A percentile compares a stretch with the other conserved stretches of the same genome.
phyloP scores from a whole-genome alignment of 1,140 invertebrate genomes.

The Zaprionus lachaisei region DNA sequence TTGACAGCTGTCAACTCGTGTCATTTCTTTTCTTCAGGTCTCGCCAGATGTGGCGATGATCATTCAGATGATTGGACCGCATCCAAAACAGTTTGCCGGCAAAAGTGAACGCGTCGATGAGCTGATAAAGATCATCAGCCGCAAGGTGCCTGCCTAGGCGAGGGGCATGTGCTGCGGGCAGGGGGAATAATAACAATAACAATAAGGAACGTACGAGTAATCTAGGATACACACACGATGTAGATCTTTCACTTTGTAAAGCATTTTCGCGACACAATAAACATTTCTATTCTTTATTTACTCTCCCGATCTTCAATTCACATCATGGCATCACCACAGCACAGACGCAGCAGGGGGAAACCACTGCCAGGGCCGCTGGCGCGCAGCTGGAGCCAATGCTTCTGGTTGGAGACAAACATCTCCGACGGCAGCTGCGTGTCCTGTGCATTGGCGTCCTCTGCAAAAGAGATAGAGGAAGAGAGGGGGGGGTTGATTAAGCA shows the following conservation, averaged over 20 bases:
- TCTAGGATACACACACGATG: slow-evolving; percentile 44
- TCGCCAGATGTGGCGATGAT: slow-evolving; percentile 93
- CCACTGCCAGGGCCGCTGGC: slow-evolving; percentile 83
- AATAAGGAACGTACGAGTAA: slow-evolving; percentile 28
- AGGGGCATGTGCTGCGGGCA: not conserved
- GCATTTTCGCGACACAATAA: slow-evolving; percentile 81
- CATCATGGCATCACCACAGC: slow-evolving; percentile 69
- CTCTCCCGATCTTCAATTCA: not conserved
- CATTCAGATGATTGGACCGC: slow-evolving; percentile 96
- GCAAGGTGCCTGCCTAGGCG: slow-evolving; percentile 86
- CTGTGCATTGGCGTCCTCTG: slow-evolving; percentile 71
- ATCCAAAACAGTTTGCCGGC: slow-evolving; percentile 92
- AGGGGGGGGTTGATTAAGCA: too few relatives aligned
- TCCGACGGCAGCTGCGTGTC: slow-evolving; percentile 90
- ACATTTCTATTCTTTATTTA: slow-evolving; percentile 72
- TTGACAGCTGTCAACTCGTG: slow-evolving; percentile 64
- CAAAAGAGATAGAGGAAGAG: not conserved
- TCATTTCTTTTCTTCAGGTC: slow-evolving; percentile 62
- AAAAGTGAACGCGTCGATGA: slow-evolving; percentile 92
- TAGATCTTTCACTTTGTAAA: slow-evolving; percentile 73
- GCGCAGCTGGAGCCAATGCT: slow-evolving; percentile 92
- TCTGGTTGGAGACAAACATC: slow-evolving; percentile 95
- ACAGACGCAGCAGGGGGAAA: slow-evolving; percentile 72
- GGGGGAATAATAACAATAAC: not conserved
- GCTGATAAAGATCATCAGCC: slow-evolving; percentile 90